Percentiles rank a stretch among this genome's conserved stretches.
Conservation (phyloP, 1,140 invertebrate genomes). For the Ceratosolen fusciceps region DNA sequence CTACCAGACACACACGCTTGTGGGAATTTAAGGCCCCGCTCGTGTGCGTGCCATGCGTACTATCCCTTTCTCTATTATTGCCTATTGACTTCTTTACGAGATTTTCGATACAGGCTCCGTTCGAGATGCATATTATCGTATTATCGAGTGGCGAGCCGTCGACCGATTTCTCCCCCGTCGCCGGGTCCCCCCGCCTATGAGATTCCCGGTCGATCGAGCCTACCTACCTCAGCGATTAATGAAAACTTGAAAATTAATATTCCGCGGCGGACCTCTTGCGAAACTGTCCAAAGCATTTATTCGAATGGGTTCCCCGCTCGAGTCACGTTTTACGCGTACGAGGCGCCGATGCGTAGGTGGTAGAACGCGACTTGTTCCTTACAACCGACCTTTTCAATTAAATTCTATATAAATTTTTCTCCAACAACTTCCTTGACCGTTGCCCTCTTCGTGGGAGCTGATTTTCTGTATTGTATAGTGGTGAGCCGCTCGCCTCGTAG, state of each 20-base stretch:
- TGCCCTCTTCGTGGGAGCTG: too few species aligned
- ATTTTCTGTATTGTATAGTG: too few species aligned
- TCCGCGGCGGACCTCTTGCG: background rate
- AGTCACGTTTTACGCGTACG: too few species aligned
- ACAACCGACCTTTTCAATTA: too few species aligned
- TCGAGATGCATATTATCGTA: slow-evolving; percentile 13
- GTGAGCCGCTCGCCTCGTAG: too few species aligned
- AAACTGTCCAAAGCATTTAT: background rate
- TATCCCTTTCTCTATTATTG: slow-evolving; percentile 17
- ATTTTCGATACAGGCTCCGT: background rate
- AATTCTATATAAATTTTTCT: too few species aligned
- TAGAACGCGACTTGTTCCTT: too few species aligned
- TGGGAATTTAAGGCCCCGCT: background rate
- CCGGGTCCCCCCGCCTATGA: background rate
- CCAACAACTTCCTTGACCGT: too few species aligned
- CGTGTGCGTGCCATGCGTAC: background rate
- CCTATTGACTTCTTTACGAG: slow-evolving; percentile 11
- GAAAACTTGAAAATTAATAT: slow-evolving; percentile 2
- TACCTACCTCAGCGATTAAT: background rate
- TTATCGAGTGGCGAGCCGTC: background rate
- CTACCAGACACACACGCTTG: background rate
- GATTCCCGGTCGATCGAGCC: background rate
- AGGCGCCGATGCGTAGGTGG: too few species aligned
- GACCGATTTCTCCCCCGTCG: background rate
- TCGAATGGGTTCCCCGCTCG: background rate